A percentile compares a stretch with the other conserved stretches of the same genome.
These are phyloP conservation scores for Sinopyrophorus schimmeli DNA, from an alignment of 2,888 invertebrate species.

Conservation along the genomic window DNA sequence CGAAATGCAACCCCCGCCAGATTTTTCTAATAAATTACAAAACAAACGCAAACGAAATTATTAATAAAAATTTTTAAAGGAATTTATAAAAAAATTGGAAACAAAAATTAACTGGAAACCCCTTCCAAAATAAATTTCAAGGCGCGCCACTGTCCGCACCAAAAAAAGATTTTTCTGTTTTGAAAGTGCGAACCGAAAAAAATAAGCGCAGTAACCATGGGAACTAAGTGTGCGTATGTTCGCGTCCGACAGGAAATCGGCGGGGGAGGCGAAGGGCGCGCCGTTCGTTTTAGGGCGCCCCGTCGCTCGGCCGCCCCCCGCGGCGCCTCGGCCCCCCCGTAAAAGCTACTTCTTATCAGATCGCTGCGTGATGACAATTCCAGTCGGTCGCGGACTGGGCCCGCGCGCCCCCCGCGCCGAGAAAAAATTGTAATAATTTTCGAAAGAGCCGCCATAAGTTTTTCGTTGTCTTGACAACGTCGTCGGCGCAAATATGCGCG, in stretches of 20 bases:
- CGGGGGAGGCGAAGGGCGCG: constrained; percentile 51
- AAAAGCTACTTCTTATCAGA: constrained; percentile 56
- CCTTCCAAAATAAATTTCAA: too few relatives aligned
- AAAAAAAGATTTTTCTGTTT: not conserved
- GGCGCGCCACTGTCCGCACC: too few relatives aligned
- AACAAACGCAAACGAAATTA: too few relatives aligned
- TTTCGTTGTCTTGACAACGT: constrained; percentile 48
- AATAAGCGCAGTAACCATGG: constrained; percentile 21
- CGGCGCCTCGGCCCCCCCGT: constrained; percentile 45
- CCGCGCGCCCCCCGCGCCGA: too few relatives aligned
- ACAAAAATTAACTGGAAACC: too few relatives aligned
- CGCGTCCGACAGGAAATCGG: constrained; percentile 54
- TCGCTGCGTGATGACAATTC: constrained; percentile 57
- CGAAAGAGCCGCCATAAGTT: constrained; percentile 49
- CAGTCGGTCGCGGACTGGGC: constrained; percentile 49
- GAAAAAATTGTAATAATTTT: constrained; percentile 53
- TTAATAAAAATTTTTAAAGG: too few relatives aligned
- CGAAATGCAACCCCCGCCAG: too few relatives aligned
- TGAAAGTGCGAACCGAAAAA: constrained; percentile 1
- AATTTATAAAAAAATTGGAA: too few relatives aligned
- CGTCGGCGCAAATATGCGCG: constrained; percentile 45
- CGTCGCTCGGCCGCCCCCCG: constrained; percentile 46
- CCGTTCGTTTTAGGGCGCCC: constrained; percentile 55
- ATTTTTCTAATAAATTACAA: too few relatives aligned
- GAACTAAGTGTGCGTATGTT: constrained; percentile 42